Conservation (phyloP, 2,113 vertebrate genomes). For the Ellobius talpinus region DNA sequence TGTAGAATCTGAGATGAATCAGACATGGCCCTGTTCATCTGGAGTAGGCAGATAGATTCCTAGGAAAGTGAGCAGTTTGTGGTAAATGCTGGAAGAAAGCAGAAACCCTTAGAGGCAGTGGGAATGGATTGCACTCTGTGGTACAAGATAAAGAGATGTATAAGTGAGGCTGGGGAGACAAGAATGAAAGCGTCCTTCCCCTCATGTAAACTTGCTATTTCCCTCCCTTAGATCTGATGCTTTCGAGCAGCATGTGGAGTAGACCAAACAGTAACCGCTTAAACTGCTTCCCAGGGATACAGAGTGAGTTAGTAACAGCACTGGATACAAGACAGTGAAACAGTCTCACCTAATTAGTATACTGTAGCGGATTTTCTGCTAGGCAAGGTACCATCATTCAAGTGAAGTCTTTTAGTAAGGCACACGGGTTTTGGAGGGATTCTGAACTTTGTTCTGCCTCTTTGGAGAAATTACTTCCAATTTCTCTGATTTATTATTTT, state of each 20-base stretch:
- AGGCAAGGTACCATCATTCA: neutral
- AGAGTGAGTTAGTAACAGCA: neutral
- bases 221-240: neutral
- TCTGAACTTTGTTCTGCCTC: slow-evolving; percentile 7
- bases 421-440: neutral
- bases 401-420: neutral
- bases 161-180: neutral
- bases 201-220: neutral
- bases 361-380: neutral
- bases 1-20: neutral
- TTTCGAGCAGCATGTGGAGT: neutral
- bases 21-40: neutral
- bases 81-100: slow-evolving; percentile 43
- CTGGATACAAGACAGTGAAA: neutral
- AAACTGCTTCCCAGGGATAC: neutral
- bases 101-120: neutral
- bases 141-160: neutral
- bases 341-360: neutral
- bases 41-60: neutral
- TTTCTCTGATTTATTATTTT: slow-evolving; percentile 24
- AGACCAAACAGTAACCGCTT: neutral
- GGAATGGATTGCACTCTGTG: neutral
- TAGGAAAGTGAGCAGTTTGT: neutral
- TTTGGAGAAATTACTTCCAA: slow-evolving; percentile 14
- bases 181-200: neutral